Evolutionary conservation across 2,797 vertebrate genomes (phyloP), one percentile per base, ranked within the genome.

Genomic region (Parotocinclus haroldoi): DNA sequence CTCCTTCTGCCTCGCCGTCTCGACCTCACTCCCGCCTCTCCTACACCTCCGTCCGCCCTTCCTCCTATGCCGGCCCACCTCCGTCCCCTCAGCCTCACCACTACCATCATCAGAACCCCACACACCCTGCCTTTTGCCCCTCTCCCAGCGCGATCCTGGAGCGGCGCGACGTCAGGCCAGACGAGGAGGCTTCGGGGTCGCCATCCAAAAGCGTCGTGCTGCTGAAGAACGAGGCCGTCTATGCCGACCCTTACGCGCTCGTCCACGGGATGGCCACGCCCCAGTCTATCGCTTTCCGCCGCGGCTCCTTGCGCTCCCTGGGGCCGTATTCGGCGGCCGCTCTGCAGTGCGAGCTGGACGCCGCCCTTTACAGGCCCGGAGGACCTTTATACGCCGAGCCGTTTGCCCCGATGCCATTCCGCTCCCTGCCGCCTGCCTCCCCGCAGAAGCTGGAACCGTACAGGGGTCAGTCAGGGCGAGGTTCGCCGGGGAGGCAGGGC

Each of bases 121-220:
- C 92, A 57, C 87, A 86, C 48, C 83, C 89, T 0, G 90, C 91
- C 0, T 94, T 94, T 71, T 93, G 92, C 3, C 86, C 95, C 70
- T 96, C 95, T 76, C 94, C 96, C 80, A 97, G 96, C n/a, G 95
- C 96, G 86, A 99, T 98, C 85, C 83, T 99, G 83, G 95, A 99
- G 69, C 92, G 96, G 5, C 86, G 96, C 1, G 96, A 99, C 0
- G 96, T 99, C 63, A 96, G 98, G 52, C 96, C 96, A 0, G 96
- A 98, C 0, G 95, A 97, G 55, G 96, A 98, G 27, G 80, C 94
- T 76, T 89, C 92, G 0, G 75, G 84, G 10, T 75, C 86, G 3
- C 69, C 87, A 0, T 85, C 87, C 73, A 92, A 96, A 80, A 94
- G 93, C 73, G 84, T 97, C 88, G 87, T 98, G 84, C 88, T 99